phyloP scores from a whole-genome alignment of 2,888 invertebrate genomes.

The Mesorhabditis belari region DNA sequence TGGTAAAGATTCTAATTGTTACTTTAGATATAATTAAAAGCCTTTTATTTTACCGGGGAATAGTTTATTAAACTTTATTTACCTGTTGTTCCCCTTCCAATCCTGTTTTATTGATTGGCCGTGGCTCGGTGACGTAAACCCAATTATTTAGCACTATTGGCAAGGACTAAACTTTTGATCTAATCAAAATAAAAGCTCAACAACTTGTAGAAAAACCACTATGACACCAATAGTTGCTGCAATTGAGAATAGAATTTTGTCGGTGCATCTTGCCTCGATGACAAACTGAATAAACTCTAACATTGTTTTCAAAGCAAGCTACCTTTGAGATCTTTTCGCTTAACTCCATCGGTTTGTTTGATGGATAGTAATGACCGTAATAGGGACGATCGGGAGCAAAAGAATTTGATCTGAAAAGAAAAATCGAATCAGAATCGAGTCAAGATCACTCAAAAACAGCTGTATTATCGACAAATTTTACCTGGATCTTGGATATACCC shows the following conservation, averaged over 20 bases:
- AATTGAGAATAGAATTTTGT: slow-evolving; percentile 30
- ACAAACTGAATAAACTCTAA: slow-evolving; percentile 15
- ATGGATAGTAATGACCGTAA: background rate
- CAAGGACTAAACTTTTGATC: slow-evolving; percentile 7
- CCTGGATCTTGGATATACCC: background rate
- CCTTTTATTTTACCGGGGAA: too few species aligned
- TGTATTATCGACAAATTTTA: background rate
- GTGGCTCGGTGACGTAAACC: slow-evolving; percentile 48
- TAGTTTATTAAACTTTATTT: too few species aligned
- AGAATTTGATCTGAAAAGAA: background rate
- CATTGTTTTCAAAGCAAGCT: background rate
- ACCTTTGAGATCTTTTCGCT: background rate
- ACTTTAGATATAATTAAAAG: too few species aligned
- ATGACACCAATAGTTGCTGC: slow-evolving; percentile 23
- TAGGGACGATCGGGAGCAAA: background rate
- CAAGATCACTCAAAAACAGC: background rate
- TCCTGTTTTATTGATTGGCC: slow-evolving; percentile 45
- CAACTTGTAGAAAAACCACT: slow-evolving; percentile 25
- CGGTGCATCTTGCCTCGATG: slow-evolving; percentile 37
- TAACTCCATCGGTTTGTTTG: background rate
- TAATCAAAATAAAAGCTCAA: background rate
- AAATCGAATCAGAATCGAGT: too few species aligned
- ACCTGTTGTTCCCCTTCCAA: slow-evolving; percentile 46
- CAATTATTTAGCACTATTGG: slow-evolving; percentile 42
- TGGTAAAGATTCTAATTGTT: too few species aligned